These are phyloP conservation scores for Lacanobia wlatinum DNA, from an alignment of 2,888 invertebrate genomes.

Conservation along the genomic window DNA sequence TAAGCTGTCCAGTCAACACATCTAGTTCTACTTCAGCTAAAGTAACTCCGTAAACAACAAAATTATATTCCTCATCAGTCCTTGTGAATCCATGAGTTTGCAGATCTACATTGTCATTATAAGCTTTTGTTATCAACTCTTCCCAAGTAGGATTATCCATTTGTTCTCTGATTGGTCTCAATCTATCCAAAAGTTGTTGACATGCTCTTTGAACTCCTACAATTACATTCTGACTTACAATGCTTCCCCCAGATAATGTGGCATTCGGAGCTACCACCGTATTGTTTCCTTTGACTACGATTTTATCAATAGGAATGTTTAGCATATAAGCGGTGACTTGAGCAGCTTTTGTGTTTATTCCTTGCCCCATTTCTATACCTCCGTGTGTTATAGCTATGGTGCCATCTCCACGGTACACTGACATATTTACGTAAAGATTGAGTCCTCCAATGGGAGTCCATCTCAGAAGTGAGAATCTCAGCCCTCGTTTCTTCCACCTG, in stretches of 20 bases:
- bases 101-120: constrained; percentile 88
- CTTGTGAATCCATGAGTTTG: constrained; percentile 93
- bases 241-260: constrained; percentile 47
- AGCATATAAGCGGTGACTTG: constrained; percentile 86
- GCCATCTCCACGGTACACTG: constrained; percentile 92
- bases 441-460: constrained; percentile 90
- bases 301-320: constrained; percentile 39
- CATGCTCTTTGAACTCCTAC: constrained; percentile 70
- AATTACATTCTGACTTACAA: constrained; percentile 80
- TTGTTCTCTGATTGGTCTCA: constrained; percentile 84
- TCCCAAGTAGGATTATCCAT: constrained; percentile 89
- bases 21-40: constrained; percentile 58
- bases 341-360: constrained; percentile 93
- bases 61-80: constrained; percentile 33
- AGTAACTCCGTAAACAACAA: constrained; percentile 45
- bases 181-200: constrained; percentile 69
- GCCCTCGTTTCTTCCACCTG: constrained; percentile 93
- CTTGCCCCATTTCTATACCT: constrained; percentile 94
- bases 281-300: constrained; percentile 45
- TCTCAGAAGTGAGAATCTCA: constrained; percentile 81
- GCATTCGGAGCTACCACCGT: constrained; percentile 56
- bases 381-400: constrained; percentile 92
- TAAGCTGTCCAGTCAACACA: constrained; percentile 94
- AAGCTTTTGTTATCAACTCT: constrained; percentile 88
- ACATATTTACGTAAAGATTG: constrained; percentile 86